phyloP scores from a whole-genome alignment of 2,113 vertebrate genomes.

The Pelodiscus sinensis region DNA sequence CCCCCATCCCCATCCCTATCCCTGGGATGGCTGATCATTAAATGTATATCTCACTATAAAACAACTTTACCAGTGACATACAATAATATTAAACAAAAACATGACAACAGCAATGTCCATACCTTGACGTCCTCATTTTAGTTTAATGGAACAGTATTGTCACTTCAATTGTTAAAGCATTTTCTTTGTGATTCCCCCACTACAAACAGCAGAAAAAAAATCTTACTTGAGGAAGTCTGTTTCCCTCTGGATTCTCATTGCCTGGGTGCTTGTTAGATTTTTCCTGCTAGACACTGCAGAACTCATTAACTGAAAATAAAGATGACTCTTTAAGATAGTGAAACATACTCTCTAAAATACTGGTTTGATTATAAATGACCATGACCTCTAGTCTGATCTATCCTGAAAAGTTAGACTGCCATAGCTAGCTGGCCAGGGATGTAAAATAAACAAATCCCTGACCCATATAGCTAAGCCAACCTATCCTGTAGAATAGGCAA shows the following conservation, averaged over 20 bases:
- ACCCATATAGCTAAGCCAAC: background rate
- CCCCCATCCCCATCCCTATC: background rate
- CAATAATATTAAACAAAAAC: background rate
- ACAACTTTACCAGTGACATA: background rate
- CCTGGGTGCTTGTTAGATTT: slow-evolving; percentile 75
- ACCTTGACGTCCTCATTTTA: background rate
- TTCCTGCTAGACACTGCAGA: slow-evolving; percentile 64
- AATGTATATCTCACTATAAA: background rate
- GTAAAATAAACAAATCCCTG: background rate
- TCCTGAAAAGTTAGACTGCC: background rate
- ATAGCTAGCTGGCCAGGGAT: background rate
- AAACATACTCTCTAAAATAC: background rate
- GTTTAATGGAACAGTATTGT: background rate
- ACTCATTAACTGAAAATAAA: slow-evolving; percentile 71
- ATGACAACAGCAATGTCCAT: background rate
- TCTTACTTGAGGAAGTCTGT: slow-evolving; percentile 86
- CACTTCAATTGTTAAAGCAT: background rate
- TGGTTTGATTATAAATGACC: background rate
- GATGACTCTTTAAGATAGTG: background rate
- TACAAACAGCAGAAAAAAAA: slow-evolving; percentile 18
- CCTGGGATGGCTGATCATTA: background rate
- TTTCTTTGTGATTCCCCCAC: background rate
- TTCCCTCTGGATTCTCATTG: slow-evolving; percentile 77
- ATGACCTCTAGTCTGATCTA: background rate
- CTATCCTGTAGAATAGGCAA: background rate